phyloP scores from a whole-genome alignment of 1,140 invertebrate species.

The Drosophila aff. region DNA sequence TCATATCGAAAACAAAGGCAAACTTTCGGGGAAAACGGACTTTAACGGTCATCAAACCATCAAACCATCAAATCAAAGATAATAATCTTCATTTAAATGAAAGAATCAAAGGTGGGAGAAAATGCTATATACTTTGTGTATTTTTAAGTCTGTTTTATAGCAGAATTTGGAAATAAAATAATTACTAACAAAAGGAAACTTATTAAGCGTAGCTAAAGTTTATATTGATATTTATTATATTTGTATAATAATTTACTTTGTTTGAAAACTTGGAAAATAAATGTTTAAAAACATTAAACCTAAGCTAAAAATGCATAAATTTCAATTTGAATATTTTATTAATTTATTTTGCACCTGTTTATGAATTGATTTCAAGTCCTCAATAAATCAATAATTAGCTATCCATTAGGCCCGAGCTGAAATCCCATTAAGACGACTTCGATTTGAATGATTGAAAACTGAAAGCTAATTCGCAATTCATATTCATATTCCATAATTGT shows the following conservation, averaged over 20 bases:
- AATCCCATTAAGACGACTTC: constrained; percentile 60
- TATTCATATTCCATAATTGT: constrained; percentile 67
- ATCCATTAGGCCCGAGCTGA: constrained; percentile 19
- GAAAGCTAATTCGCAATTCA: constrained; percentile 52
- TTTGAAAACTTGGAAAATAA: too few species aligned
- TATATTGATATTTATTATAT: too few species aligned
- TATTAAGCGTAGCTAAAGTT: background rate
- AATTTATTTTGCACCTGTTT: background rate
- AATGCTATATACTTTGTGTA: background rate
- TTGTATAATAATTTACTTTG: too few species aligned
- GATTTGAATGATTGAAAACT: constrained; percentile 62
- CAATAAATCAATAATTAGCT: constrained; percentile 3
- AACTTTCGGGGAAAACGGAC: constrained; percentile 15
- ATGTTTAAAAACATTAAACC: too few species aligned
- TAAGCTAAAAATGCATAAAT: too few species aligned
- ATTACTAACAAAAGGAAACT: background rate
- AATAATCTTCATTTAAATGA: background rate
- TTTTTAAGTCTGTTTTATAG: background rate
- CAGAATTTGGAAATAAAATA: background rate
- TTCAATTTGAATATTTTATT: too few species aligned
- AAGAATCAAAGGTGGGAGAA: background rate
- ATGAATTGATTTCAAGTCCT: background rate
- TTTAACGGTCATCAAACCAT: constrained; percentile 7
- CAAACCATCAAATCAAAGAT: constrained; percentile 9
- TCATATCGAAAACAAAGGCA: constrained; percentile 1